Conservation (phyloP, 2,113 vertebrate genomes). For the Hydrochoerus hydrochaeris region DNA sequence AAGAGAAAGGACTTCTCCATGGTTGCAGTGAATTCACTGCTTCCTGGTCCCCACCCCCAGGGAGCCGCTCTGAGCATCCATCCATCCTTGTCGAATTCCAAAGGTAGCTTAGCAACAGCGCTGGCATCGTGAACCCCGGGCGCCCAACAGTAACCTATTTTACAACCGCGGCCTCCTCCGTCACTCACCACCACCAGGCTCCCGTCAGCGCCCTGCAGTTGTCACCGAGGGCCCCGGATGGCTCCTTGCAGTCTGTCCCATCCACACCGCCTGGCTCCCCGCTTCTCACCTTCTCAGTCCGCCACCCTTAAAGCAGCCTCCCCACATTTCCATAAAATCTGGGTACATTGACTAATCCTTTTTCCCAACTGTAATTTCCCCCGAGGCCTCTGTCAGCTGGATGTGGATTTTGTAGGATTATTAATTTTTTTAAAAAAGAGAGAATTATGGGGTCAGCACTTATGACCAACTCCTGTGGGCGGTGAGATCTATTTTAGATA, state of each 20-base stretch:
- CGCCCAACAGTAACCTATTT: constrained; percentile 77
- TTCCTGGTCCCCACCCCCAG: constrained; percentile 76
- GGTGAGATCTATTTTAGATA: constrained; percentile 93
- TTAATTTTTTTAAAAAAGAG: constrained; percentile 79
- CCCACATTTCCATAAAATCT: constrained; percentile 83
- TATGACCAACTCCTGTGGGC: constrained; percentile 88
- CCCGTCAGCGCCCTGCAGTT: background rate
- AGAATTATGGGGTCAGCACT: constrained; percentile 91
- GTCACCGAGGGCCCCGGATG: background rate
- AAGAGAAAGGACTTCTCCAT: constrained; percentile 58
- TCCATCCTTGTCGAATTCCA: constrained; percentile 81
- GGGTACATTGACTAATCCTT: constrained; percentile 86
- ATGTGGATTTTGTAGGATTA: constrained; percentile 88
- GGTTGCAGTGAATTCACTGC: constrained; percentile 81
- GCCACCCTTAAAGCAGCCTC: background rate
- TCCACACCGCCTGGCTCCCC: rapidly evolving
- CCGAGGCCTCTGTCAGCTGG: constrained; percentile 86
- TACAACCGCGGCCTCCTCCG: constrained; percentile 71
- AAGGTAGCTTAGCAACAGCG: constrained; percentile 85
- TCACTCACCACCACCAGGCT: constrained; percentile 40
- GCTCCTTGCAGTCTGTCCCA: background rate
- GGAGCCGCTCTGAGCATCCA: constrained; percentile 79
- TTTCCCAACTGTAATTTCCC: constrained; percentile 88
- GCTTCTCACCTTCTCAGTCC: constrained; percentile 39
- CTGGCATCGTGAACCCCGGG: constrained; percentile 71